Conservation (phyloP, 2,113 vertebrate genomes). For the Stomatorhinus ivindoensis region DNA sequence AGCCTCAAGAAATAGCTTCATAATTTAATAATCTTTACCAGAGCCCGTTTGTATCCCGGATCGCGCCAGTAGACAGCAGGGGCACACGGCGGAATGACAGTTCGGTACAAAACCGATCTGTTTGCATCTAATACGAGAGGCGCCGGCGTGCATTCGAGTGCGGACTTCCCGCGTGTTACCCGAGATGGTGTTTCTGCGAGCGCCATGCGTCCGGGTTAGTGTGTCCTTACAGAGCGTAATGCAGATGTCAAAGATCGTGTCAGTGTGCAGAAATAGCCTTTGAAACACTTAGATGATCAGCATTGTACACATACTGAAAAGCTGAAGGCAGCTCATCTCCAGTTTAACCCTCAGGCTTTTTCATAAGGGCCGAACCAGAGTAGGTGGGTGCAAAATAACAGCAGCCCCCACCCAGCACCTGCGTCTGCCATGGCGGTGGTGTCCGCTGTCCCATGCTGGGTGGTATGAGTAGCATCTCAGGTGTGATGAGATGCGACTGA, state of each 20-base stretch:
- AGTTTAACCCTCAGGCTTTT: not conserved
- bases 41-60: not conserved
- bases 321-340: not conserved
- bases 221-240: not conserved
- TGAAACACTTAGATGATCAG: not conserved
- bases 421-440: not conserved
- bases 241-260: not conserved
- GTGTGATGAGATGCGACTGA: not conserved
- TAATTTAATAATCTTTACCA: not conserved
- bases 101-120: not conserved
- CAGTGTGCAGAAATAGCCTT: not conserved
- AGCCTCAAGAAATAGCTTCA: not conserved
- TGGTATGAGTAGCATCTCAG: not conserved
- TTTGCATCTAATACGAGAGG: too few relatives aligned
- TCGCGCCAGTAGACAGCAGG: not conserved
- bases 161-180: not conserved
- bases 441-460: not conserved
- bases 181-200: not conserved
- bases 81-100: not conserved
- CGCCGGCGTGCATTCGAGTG: not conserved
- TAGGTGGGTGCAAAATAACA: not conserved
- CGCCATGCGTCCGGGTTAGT: not conserved
- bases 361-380: not conserved
- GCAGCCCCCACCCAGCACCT: not conserved
- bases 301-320: not conserved